Evolutionary conservation across 1,140 invertebrate genomes (phyloP).

Genomic region (Pseudomyrmex dendroicus): DNA sequence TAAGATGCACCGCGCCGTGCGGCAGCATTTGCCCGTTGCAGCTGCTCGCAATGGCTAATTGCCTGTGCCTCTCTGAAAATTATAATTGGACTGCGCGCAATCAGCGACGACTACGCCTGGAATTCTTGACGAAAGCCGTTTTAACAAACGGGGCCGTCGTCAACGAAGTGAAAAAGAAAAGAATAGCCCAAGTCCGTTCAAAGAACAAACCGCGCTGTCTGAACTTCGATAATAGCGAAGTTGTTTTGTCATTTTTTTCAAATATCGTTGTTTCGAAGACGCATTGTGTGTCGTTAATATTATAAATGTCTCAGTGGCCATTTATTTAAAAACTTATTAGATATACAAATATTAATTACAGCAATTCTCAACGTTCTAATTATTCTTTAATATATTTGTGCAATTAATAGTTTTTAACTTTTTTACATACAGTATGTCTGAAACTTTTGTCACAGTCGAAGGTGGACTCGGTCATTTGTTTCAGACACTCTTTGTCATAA

Average conservation of each 20-base stretch:
- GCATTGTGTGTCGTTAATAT: neutral
- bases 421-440: neutral
- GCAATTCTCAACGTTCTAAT: no score
- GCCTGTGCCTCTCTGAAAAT: constrained; percentile 64
- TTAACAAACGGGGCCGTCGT: constrained; percentile 63
- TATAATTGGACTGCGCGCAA: constrained; percentile 72
- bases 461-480: no score
- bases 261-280: neutral
- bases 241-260: constrained; percentile 51
- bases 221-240: constrained; percentile 47
- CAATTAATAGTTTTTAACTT: neutral
- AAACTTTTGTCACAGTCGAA: neutral
- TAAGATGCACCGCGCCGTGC: constrained; percentile 65
- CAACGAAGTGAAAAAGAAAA: constrained; percentile 55
- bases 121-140: constrained; percentile 56
- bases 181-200: neutral
- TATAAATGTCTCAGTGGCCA: neutral
- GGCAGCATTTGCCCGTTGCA: constrained; percentile 61
- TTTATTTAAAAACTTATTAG: no score
- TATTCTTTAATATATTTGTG: no score
- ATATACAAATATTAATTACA: no score
- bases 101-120: constrained; percentile 61
- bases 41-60: constrained; percentile 70
- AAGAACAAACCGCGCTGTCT: constrained; percentile 5
- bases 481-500: no score